These are phyloP conservation scores for Eupsittula cactorum DNA, from an alignment of 2,113 vertebrate genomes.

Conservation along the genomic window DNA sequence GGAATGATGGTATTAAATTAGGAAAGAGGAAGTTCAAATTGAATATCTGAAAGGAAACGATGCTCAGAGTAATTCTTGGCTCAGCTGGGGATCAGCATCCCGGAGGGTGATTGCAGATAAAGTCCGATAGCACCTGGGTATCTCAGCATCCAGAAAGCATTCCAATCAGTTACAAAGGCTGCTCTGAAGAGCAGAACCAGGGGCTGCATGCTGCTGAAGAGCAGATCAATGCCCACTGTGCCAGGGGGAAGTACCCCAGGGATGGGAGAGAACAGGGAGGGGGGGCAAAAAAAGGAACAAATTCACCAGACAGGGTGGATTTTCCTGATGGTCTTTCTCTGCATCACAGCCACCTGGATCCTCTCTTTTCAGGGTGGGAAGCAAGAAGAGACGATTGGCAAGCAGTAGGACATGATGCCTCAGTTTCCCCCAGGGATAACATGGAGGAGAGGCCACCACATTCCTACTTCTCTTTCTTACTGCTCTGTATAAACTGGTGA, in stretches of 20 bases:
- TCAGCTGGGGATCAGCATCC: not conserved
- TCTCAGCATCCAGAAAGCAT: not conserved
- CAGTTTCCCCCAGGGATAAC: not conserved
- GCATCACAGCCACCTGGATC: not conserved
- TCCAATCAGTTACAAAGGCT: not conserved
- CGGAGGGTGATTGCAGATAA: not conserved
- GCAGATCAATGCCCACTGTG: rapidly evolving
- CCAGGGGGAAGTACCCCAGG: not conserved
- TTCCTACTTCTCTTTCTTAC: not conserved
- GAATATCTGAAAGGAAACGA: not conserved
- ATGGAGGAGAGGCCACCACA: rapidly evolving
- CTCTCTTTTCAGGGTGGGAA: not conserved
- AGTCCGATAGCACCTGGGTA: not conserved
- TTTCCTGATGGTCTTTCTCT: not conserved
- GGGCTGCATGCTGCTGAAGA: rapidly evolving
- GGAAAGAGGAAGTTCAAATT: not conserved
- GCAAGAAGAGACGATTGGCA: not conserved
- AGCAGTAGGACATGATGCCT: not conserved
- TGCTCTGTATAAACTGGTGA: not conserved
- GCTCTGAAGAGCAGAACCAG: not conserved
- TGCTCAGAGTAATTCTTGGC: not conserved
- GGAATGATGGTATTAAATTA: not conserved
- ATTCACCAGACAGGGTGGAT: not conserved
- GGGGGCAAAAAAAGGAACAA: rapidly evolving
- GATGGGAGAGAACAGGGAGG: not conserved